Conservation (phyloP, 1,140 invertebrate species). For the Propsilocerus akamusi region DNA sequence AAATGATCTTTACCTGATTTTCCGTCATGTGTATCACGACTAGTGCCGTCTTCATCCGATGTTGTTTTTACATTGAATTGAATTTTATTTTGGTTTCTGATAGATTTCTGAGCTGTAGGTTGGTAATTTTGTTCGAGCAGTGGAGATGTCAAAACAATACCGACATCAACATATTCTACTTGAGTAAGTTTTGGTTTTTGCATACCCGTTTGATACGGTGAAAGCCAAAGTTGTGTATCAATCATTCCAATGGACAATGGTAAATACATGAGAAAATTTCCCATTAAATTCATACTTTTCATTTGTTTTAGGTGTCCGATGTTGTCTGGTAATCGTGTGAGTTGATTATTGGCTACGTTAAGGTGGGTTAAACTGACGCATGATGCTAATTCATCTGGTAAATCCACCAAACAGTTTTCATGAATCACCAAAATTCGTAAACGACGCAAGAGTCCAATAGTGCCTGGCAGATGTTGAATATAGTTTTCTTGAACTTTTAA, state of each 20-base stretch:
- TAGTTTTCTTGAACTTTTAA: constrained; percentile 89
- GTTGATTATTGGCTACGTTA: constrained; percentile 79
- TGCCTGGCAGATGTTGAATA: constrained; percentile 64
- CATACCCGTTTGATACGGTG: not conserved
- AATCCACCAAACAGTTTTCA: constrained; percentile 37
- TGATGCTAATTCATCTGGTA: constrained; percentile 80
- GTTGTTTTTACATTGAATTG: not conserved
- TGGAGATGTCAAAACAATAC: not conserved
- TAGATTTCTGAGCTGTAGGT: not conserved
- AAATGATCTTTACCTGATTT: not conserved
- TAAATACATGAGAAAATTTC: not conserved
- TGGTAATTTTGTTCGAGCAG: not conserved
- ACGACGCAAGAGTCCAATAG: constrained; percentile 74
- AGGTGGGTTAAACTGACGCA: constrained; percentile 71
- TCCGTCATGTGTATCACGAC: not conserved
- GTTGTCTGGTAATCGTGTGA: constrained; percentile 74
- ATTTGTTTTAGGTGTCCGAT: not conserved
- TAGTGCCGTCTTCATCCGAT: not conserved
- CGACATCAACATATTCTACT: not conserved
- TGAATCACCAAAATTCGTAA: constrained; percentile 49
- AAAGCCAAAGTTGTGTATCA: not conserved
- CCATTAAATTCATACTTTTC: not conserved
- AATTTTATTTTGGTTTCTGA: not conserved
- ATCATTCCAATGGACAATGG: not conserved
- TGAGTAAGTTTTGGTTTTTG: not conserved